Conservation (phyloP, 1,140 invertebrate species). For the Argopecten irradians region DNA sequence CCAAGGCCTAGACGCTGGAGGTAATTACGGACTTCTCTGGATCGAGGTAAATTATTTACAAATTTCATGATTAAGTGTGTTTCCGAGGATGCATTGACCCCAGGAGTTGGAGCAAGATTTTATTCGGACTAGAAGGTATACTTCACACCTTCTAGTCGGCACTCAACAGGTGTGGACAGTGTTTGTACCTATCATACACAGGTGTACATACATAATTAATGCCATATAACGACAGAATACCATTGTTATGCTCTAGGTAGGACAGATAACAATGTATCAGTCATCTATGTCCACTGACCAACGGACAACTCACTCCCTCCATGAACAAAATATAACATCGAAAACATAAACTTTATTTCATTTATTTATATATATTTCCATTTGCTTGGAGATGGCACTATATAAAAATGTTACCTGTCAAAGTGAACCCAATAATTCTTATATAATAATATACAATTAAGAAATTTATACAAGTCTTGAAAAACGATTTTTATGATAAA, state of each 20-base stretch:
- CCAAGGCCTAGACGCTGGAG: neutral
- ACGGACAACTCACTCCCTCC: too few species aligned
- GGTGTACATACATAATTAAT: neutral
- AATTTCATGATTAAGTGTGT: neutral
- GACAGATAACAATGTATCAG: neutral
- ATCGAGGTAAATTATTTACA: slow-evolving; percentile 9
- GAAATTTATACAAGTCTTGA: too few species aligned
- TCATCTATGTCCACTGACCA: too few species aligned
- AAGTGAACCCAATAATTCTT: too few species aligned
- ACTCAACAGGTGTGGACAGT: neutral
- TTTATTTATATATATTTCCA: too few species aligned
- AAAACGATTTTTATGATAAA: too few species aligned
- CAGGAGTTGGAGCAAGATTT: neutral
- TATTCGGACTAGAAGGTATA: neutral
- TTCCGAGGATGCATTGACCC: neutral
- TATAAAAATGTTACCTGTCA: too few species aligned
- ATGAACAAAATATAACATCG: too few species aligned
- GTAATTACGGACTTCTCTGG: neutral
- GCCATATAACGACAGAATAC: neutral
- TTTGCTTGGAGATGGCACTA: too few species aligned
- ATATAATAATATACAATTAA: too few species aligned
- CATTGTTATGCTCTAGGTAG: too few species aligned
- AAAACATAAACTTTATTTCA: too few species aligned
- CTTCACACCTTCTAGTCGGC: neutral
- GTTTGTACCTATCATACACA: neutral